A percentile compares a stretch with the other conserved stretches of the same genome.
phyloP scores from a whole-genome alignment of 2,113 vertebrate genomes.

The Rhynchopsitta pachyrhyncha region DNA sequence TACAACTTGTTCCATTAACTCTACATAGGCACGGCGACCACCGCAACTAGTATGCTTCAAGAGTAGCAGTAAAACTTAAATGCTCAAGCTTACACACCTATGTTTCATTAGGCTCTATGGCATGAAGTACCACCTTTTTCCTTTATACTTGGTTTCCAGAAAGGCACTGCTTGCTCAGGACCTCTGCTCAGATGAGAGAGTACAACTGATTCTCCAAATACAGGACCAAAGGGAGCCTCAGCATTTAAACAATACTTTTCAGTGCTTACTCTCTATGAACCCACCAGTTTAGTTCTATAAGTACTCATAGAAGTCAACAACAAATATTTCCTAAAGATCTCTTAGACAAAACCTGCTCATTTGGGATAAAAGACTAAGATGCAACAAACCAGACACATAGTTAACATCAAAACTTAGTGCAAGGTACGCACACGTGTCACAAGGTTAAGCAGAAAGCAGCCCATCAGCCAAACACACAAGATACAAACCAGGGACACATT shows the following conservation, averaged over 20 bases:
- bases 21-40: not conserved
- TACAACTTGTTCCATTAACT: not conserved
- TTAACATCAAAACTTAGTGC: not conserved
- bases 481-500: accelerated
- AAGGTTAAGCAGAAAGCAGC: not conserved
- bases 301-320: not conserved
- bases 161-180: not conserved
- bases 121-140: not conserved
- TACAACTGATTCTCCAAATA: not conserved
- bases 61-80: not conserved
- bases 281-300: not conserved
- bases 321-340: not conserved
- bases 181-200: not conserved
- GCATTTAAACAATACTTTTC: not conserved
- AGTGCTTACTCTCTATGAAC: not conserved
- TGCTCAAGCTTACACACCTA: not conserved
- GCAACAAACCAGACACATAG: not conserved
- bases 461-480: not conserved
- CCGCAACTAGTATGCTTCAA: not conserved
- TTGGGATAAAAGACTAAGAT: not conserved
- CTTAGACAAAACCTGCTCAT: not conserved
- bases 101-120: not conserved
- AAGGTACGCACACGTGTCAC: accelerated
- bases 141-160: not conserved
- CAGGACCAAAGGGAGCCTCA: not conserved